phyloP scores from a whole-genome alignment of 2,888 invertebrate genomes.

The Drosophila histrio region DNA sequence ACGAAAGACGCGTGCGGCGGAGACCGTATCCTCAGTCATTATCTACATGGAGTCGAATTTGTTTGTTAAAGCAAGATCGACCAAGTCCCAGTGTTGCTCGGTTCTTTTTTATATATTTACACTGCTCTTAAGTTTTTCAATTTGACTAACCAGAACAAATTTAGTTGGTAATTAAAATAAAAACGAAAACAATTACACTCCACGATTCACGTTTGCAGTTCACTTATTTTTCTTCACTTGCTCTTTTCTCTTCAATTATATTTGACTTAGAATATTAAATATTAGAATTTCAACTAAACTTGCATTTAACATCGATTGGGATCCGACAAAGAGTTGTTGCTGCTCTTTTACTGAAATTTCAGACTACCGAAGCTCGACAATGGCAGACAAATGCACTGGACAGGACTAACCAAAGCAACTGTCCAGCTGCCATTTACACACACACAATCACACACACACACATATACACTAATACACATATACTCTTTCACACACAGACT shows the following conservation, averaged over 20 bases:
- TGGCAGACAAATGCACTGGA: slow-evolving; percentile 16
- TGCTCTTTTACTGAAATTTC: slow-evolving; percentile 31
- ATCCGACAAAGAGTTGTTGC: background rate
- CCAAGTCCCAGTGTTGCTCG: slow-evolving; percentile 3
- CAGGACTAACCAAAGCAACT: slow-evolving; percentile 22
- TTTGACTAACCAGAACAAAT: slow-evolving; percentile 13
- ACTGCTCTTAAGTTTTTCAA: slow-evolving; percentile 23
- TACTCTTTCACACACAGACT: background rate
- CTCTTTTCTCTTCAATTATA: background rate
- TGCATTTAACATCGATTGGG: slow-evolving; percentile 25
- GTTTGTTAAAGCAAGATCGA: background rate
- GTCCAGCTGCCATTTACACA: slow-evolving; percentile 36
- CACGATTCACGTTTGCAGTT: background rate
- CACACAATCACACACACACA: slow-evolving; percentile 8
- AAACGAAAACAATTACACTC: background rate
- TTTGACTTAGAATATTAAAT: background rate
- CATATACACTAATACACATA: slow-evolving; percentile 7
- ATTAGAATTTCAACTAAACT: background rate
- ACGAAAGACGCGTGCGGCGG: background rate
- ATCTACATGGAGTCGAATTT: slow-evolving; percentile 60
- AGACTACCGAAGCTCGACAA: slow-evolving; percentile 23
- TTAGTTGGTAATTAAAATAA: slow-evolving; percentile 13
- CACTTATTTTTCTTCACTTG: background rate
- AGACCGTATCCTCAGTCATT: slow-evolving; percentile 57
- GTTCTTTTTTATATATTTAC: slow-evolving; percentile 16